Evolutionary conservation across 2,888 invertebrate species (phyloP).

Genomic region (Noctua pronuba): DNA sequence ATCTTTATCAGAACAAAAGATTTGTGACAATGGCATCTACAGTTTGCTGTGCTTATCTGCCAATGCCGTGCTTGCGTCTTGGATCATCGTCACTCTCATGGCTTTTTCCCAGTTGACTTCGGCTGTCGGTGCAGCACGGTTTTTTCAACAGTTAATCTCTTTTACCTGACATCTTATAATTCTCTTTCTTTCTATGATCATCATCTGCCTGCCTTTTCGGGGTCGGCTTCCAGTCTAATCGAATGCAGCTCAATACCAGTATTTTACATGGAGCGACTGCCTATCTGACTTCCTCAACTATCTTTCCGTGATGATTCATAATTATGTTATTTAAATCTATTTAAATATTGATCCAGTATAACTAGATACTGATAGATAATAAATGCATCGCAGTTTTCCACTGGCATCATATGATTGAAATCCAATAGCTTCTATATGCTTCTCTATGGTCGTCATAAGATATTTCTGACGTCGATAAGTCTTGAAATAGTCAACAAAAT

Average conservation of each 20-base stretch:
- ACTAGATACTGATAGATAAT: too few species aligned
- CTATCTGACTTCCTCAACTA: too few species aligned
- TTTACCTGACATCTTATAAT: background rate
- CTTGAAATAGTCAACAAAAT: conserved; percentile 11
- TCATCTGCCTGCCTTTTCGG: too few species aligned
- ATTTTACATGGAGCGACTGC: too few species aligned
- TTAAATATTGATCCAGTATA: background rate
- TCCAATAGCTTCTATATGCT: background rate
- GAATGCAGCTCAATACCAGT: too few species aligned
- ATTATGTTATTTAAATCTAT: background rate
- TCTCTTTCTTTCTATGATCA: background rate
- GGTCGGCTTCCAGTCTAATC: too few species aligned
- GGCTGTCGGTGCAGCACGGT: too few species aligned
- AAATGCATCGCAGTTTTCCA: background rate
- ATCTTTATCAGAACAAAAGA: background rate
- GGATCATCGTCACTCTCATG: too few species aligned
- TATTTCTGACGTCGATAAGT: background rate
- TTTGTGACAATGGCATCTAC: too few species aligned
- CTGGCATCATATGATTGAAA: background rate
- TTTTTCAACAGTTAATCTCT: background rate
- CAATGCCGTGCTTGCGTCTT: background rate
- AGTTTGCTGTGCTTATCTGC: background rate
- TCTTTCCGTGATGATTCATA: too few species aligned
- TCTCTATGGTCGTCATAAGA: background rate
- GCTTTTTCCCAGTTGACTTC: too few species aligned